These are phyloP conservation scores for Amblyjoppa fuscipennis DNA, from an alignment of 2,888 invertebrate species.

Conservation along the genomic window DNA sequence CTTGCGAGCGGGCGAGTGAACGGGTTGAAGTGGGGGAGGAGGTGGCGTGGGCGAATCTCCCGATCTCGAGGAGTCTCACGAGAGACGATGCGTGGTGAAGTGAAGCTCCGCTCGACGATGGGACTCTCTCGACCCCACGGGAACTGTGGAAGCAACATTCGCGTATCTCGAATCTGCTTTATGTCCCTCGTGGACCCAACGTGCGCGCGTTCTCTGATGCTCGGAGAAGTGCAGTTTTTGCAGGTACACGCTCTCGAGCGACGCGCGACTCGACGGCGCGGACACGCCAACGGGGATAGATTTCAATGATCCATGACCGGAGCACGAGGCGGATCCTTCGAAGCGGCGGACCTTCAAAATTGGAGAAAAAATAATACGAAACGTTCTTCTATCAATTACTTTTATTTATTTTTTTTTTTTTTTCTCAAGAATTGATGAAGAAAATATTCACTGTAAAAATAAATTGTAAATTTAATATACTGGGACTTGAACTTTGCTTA, in stretches of 20 bases:
- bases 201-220: conserved; percentile 56
- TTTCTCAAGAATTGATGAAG: neutral
- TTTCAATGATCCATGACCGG: conserved; percentile 80
- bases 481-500: too few species aligned
- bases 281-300: conserved; percentile 74
- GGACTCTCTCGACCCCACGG: conserved; percentile 76
- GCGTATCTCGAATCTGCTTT: conserved; percentile 82
- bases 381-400: neutral
- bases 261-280: conserved; percentile 46
- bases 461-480: too few species aligned
- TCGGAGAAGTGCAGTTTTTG: conserved; percentile 67
- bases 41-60: conserved; percentile 81
- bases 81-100: conserved; percentile 61
- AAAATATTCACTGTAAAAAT: neutral
- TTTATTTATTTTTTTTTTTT: neutral
- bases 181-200: conserved; percentile 77
- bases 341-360: neutral
- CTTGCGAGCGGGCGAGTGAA: conserved; percentile 56
- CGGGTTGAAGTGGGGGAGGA: conserved; percentile 54
- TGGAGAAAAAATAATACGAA: neutral
- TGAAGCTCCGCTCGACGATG: conserved; percentile 39
- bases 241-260: conserved; percentile 72
- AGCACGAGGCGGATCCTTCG: conserved; percentile 34
- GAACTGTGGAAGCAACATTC: conserved; percentile 79
- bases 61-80: conserved; percentile 75